A percentile compares a stretch with the other conserved stretches of the same genome.
Conservation (phyloP, 1,140 invertebrate genomes). For the Nephotettix cincticeps region DNA sequence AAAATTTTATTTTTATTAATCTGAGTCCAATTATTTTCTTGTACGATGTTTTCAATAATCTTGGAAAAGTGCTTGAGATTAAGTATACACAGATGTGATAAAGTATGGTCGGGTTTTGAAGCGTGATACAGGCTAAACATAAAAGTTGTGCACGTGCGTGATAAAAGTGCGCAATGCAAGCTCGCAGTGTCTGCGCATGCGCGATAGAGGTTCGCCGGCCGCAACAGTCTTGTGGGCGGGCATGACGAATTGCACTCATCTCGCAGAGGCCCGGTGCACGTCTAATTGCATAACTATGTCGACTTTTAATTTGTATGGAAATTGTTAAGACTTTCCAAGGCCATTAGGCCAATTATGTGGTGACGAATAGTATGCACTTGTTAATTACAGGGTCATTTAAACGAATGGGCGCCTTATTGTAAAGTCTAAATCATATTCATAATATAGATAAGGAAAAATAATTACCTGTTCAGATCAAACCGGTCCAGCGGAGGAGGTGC, state of each 20-base stretch:
- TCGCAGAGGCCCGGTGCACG: neutral
- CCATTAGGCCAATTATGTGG: constrained; percentile 10
- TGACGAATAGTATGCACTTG: neutral
- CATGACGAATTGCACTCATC: constrained; percentile 10
- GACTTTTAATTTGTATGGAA: constrained; percentile 20
- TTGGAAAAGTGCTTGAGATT: no score
- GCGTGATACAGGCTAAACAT: no score
- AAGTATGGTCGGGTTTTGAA: no score
- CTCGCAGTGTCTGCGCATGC: no score
- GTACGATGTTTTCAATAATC: no score
- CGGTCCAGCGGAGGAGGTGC: no score
- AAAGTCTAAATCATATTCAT: constrained; percentile 8
- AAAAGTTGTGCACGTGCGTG: no score
- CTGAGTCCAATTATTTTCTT: no score
- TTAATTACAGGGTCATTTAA: constrained; percentile 7
- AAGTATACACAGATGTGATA: no score
- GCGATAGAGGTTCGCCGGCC: neutral
- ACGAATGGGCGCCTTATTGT: neutral
- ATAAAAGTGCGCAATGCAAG: no score
- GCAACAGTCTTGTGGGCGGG: constrained; percentile 2
- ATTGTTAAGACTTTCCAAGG: neutral
- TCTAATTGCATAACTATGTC: constrained; percentile 20
- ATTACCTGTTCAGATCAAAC: neutral
- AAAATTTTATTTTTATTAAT: no score
- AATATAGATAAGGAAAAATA: constrained; percentile 8